Base-by-base conservation (phyloP, 2,113 vertebrate species). In the Hippocampus barbouri region DNA sequence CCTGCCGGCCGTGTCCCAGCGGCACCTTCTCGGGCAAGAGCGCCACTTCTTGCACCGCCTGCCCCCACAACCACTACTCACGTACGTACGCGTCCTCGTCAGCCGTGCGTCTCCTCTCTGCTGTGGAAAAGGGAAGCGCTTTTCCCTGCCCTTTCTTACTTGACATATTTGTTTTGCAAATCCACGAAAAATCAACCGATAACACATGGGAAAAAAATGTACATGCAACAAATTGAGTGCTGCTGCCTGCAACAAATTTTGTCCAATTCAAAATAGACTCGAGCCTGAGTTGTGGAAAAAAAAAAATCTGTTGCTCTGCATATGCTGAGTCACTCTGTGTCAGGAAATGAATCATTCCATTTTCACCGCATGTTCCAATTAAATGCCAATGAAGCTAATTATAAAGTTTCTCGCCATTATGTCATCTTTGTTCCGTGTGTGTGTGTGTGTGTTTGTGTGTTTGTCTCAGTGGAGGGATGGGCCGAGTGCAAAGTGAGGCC, bases 21-120 rank as follows among this genome's bases (percentile, higher is more conserved):
- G 93, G 97, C 88, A 96, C 94, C 12, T 96, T 93, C 59, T 98
- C 97, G 8, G 88, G 92, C 66, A 95, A 95, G 70, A 95, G 93
- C 49, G 94, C 95, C 11, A 94, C 92, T 59, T 93, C 93, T 69
- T 99, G 97, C 41, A 89, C 83, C 2, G 83, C 81, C 10, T 99
- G 97, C 79, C 91, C 90, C 40, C 90, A 92, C 56, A 92, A 92
- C 34, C 91, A 95, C 47, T 99, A 96, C 78, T 92, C 97, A 86
- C 93, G 96, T 98, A 92, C 23, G 65, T 73, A 54, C 51, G 5
- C 18, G 4, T 38, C 5, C 63, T 4, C 27, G 21, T 8, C 16
- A 1, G 60, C 60, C 4, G n/a, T 7, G 4, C n/a, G 21, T 12
- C 18, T 18, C 59, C 14, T 6, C 0, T 2, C 38, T 18, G 47